Conservation (phyloP, 2,113 vertebrate genomes). For the Phylloscopus trochiloides region DNA sequence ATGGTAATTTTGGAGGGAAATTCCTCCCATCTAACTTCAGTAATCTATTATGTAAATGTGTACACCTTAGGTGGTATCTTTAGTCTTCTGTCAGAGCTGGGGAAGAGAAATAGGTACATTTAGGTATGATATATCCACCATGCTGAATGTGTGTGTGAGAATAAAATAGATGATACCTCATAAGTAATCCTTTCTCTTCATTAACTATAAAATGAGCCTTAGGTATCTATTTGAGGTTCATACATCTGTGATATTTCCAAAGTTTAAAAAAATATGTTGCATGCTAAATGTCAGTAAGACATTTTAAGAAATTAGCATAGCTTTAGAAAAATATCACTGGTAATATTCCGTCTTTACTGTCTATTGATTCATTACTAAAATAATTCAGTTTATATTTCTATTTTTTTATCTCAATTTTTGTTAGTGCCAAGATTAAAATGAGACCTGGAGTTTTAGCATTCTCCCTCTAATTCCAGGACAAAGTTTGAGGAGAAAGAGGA, state of each 20-base stretch:
- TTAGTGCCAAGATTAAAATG: not conserved
- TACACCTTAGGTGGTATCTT: not conserved
- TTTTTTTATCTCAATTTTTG: not conserved
- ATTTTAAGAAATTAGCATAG: not conserved
- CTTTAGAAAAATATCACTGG: not conserved
- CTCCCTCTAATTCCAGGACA: not conserved
- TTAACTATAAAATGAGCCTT: constrained; percentile 15
- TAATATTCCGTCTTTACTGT: not conserved
- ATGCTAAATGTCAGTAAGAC: constrained; percentile 32
- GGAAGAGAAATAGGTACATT: not conserved
- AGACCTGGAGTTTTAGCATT: not conserved
- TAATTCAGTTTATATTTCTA: not conserved
- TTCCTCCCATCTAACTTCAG: not conserved
- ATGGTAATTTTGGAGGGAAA: not conserved
- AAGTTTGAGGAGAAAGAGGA: not conserved
- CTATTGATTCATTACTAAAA: not conserved
- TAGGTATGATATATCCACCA: not conserved
- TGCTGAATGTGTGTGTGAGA: not conserved
- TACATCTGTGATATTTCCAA: not conserved
- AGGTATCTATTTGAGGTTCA: not conserved
- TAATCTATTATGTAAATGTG: not conserved
- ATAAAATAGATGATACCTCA: not conserved
- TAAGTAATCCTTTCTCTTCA: not conserved
- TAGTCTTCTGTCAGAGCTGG: not conserved
- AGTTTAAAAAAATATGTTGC: not conserved